A percentile compares a stretch with the other conserved stretches of the same genome.
These are phyloP conservation scores for Ceramica pisi DNA, from an alignment of 2,888 invertebrate species.

Conservation along the genomic window DNA sequence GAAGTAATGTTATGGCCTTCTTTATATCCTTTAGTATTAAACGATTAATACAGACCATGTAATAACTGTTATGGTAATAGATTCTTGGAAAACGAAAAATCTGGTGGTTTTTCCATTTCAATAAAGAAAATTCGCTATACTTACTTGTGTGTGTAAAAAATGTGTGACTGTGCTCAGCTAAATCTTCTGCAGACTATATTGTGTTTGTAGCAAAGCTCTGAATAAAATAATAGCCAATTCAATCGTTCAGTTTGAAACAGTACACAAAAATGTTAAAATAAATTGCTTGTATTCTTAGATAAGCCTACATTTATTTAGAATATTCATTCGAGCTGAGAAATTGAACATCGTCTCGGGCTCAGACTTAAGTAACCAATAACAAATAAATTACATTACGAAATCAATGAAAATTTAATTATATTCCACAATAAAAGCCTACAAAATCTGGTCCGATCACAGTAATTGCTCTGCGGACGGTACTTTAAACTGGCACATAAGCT, in stretches of 20 bases:
- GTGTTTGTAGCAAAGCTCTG: neutral
- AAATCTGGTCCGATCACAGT: slow-evolving; percentile 82
- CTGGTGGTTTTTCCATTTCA: too few relatives aligned
- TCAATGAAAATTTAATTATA: slow-evolving; percentile 77
- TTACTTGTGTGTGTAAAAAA: neutral
- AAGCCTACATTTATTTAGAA: slow-evolving; percentile 61
- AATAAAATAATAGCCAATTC: neutral
- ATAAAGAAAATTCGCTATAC: neutral
- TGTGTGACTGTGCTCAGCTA: neutral
- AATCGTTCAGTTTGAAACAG: slow-evolving; percentile 13
- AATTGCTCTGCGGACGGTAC: slow-evolving; percentile 88
- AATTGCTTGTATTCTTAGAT: slow-evolving; percentile 49
- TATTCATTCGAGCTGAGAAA: slow-evolving; percentile 60
- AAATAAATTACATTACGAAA: slow-evolving; percentile 68
- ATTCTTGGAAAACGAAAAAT: too few relatives aligned
- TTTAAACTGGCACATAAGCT: slow-evolving; percentile 90
- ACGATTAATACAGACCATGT: neutral
- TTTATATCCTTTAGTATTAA: neutral
- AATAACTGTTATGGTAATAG: too few relatives aligned
- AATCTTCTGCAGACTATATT: neutral
- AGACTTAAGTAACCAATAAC: slow-evolving; percentile 58
- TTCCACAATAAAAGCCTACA: slow-evolving; percentile 74
- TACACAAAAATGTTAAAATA: slow-evolving; percentile 36
- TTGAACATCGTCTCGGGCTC: slow-evolving; percentile 55
- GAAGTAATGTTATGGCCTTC: neutral